Evolutionary conservation across 2,888 invertebrate species (phyloP).

Genomic region (Drosophila kokeensis): DNA sequence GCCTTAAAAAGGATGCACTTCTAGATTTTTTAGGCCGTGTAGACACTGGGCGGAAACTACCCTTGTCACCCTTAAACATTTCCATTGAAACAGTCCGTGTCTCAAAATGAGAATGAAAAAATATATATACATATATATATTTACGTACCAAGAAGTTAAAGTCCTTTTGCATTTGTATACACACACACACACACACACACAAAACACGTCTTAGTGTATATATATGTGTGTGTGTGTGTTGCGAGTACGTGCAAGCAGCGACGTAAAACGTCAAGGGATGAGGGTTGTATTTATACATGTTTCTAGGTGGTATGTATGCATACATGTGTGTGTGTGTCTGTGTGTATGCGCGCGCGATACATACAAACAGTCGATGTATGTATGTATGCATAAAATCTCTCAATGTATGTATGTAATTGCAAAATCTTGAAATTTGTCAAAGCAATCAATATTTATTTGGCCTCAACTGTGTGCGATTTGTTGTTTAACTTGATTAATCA

Average conservation of each 20-base stretch:
- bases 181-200: conserved; percentile 33
- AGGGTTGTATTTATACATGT: conserved; percentile 78
- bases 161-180: conserved; percentile 71
- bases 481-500: conserved; percentile 11
- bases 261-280: conserved; percentile 75
- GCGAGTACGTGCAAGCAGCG: conserved; percentile 53
- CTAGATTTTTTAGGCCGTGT: conserved; percentile 66
- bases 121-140: conserved; percentile 2
- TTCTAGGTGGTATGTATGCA: conserved; percentile 47
- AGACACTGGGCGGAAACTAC: conserved; percentile 66
- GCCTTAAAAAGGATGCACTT: conserved; percentile 63
- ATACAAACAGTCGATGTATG: conserved; percentile 42
- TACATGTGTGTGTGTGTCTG: conserved; percentile 18
- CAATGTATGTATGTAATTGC: conserved; percentile 22
- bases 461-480: conserved; percentile 1
- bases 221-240: conserved; percentile 28
- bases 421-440: conserved; percentile 38
- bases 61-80: conserved; percentile 78
- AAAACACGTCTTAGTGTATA: conserved; percentile 21
- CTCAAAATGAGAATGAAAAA: conserved; percentile 55
- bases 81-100: conserved; percentile 72
- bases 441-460: conserved; percentile 41
- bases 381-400: conserved; percentile 34
- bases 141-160: conserved; percentile 73
- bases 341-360: conserved; percentile 47